Conservation (phyloP, 1,140 invertebrate genomes). For the Zaprionus camerounensis region DNA sequence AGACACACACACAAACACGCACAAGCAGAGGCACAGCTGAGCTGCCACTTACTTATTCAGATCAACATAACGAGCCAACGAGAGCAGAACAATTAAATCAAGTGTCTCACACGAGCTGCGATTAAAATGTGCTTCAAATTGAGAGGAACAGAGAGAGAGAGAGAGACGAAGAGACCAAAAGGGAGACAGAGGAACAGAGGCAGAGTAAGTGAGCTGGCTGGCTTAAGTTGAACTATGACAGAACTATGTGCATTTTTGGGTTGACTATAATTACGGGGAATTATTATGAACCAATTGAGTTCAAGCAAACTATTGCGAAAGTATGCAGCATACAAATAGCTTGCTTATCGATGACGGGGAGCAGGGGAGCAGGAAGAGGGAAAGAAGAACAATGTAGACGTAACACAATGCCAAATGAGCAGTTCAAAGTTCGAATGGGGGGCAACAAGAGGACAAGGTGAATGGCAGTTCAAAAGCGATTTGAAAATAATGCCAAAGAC, state of each 20-base stretch:
- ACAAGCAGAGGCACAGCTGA: constrained; percentile 11
- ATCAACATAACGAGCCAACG: constrained; percentile 55
- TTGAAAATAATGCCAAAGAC: constrained; percentile 82
- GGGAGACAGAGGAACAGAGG: not conserved
- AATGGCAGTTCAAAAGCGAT: constrained; percentile 75
- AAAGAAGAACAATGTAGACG: not conserved
- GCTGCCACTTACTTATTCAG: constrained; percentile 63
- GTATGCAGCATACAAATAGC: constrained; percentile 51
- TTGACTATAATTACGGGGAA: not conserved
- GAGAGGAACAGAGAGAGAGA: not conserved
- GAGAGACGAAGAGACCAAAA: not conserved
- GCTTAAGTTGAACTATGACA: not conserved
- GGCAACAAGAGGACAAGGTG: constrained; percentile 20
- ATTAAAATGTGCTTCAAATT: constrained; percentile 67
- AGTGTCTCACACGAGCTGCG: constrained; percentile 43
- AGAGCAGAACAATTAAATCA: constrained; percentile 63
- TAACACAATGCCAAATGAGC: constrained; percentile 46
- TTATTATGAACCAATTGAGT: not conserved
- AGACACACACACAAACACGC: not conserved
- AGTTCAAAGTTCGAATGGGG: constrained; percentile 59
- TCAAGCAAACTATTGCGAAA: constrained; percentile 20
- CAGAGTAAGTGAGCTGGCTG: no score
- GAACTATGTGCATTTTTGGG: not conserved
- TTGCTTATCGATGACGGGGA: not conserved
- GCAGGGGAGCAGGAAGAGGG: not conserved